A percentile compares a stretch with the other conserved stretches of the same genome.
Conservation (phyloP, 2,888 invertebrate genomes). For the Tetrapedia diversipes region DNA sequence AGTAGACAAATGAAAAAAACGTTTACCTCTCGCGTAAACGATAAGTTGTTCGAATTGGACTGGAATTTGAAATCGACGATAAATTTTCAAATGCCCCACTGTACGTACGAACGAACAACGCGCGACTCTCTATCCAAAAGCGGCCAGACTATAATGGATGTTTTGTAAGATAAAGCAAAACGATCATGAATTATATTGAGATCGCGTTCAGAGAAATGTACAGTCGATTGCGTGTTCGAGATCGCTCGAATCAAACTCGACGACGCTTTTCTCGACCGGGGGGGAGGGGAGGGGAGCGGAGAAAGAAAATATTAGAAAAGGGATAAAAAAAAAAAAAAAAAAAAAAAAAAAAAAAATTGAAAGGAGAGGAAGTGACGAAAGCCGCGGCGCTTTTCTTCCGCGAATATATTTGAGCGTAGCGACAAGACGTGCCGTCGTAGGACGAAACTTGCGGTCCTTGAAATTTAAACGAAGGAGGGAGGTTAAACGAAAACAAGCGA, state of each 20-base stretch:
- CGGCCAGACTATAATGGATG: conserved; percentile 81
- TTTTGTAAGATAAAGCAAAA: conserved; percentile 80
- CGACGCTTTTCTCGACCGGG: conserved; percentile 60
- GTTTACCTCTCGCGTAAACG: conserved; percentile 35
- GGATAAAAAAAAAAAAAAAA: conserved; percentile 22
- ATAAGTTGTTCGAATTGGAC: conserved; percentile 33
- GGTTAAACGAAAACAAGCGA: conserved; percentile 56
- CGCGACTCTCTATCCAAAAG: conserved; percentile 77
- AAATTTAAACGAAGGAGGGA: conserved; percentile 45
- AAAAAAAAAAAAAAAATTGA: conserved; percentile 11
- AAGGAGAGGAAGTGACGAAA: conserved; percentile 27
- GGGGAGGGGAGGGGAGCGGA: conserved; percentile 16
- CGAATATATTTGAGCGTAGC: conserved; percentile 48
- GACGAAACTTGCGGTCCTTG: conserved; percentile 51
- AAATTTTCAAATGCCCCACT: conserved; percentile 15
- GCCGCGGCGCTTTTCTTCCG: conserved; percentile 61
- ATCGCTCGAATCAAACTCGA: conserved; percentile 58
- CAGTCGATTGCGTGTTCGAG: conserved; percentile 57
- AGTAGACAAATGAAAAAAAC: conserved; percentile 15
- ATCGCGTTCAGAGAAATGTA: conserved; percentile 61
- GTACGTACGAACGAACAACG: conserved; percentile 47
- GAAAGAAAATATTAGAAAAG: conserved; percentile 21
- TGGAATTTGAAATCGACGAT: conserved; percentile 6
- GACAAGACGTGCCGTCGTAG: conserved; percentile 41
- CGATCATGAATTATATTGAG: conserved; percentile 65